Evolutionary conservation across 2,888 invertebrate species (phyloP), one percentile per base, ranked within the genome.

Genomic region (Pemphredon lugubris): DNA sequence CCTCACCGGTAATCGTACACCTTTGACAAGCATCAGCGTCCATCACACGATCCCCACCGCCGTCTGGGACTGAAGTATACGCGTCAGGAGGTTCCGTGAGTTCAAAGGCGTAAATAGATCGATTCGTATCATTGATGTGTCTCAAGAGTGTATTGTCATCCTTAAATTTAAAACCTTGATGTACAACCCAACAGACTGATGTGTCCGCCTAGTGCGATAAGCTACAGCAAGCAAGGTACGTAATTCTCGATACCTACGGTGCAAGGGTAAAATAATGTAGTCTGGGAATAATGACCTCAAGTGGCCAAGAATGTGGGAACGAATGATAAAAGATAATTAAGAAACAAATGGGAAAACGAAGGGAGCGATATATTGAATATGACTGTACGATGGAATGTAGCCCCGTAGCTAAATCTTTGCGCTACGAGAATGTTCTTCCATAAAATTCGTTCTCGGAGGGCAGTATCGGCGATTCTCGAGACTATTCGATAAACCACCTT

Each of bases 121-220:
- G 87, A 79, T 89, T 90, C 50, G 86, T 89, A 75, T 92, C 92
- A 68, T 92, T 91, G 45, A 93, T 89, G 83, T 91, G 91, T 59
- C 91, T 90, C 65, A 93, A 86, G 64, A 91, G 87, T 42, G 90
- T 89, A 79, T 91, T 91, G 78, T 92, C 92, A 81, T 92, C 92
- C 92, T 92, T 81, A 45, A 87, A 85, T 75, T 57, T 68, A 55
- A 75, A 72, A 80, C 61, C 67, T 73, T 75, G 57, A 74, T 79
- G 77, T 79, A 79, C 61, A 79, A 74, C 61, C 71, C 74, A 59
- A 77, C 64, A 73, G 53, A 55, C 69, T 75, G 65, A 72, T 57
- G 66, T 64, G 76, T 65, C 69, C 77, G 55, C 61, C 77, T 76
- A 73, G 69, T 70, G 63, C 37, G 77, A 73, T 79, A 77, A 78